phyloP scores from a whole-genome alignment of 1,140 invertebrate genomes.

The Panagrolaimus sp. region DNA sequence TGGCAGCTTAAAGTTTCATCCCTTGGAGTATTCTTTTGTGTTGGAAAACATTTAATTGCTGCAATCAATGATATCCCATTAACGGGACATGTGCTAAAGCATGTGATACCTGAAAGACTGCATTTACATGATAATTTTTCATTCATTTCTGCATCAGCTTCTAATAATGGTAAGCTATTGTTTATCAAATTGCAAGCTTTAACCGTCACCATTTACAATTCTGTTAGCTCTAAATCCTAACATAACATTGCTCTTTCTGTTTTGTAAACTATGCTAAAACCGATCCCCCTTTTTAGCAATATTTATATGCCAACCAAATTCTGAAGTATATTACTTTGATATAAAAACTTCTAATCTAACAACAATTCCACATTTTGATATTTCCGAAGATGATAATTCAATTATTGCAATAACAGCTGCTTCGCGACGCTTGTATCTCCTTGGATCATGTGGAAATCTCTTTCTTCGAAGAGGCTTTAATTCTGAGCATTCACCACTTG shows the following conservation, averaged over 20 bases:
- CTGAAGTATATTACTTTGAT: background rate
- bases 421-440: background rate
- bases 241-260: no score
- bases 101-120: background rate
- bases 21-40: background rate
- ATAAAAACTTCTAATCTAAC: background rate
- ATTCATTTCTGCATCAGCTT: background rate
- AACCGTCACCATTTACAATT: no score
- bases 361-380: background rate
- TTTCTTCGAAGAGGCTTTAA: background rate
- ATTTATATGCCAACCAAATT: background rate
- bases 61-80: background rate
- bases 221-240: no score
- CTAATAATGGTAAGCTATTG: slow-evolving; percentile 3
- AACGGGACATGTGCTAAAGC: background rate
- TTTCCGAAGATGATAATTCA: background rate
- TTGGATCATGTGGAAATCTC: background rate
- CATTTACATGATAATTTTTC: slow-evolving; percentile 2
- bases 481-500: background rate
- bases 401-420: background rate
- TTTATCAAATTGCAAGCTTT: no score
- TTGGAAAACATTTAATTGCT: background rate
- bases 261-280: no score
- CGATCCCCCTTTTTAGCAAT: slow-evolving; percentile 1
- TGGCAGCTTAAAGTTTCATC: background rate